These are phyloP conservation scores for Yponomeuta cagnagella DNA, from an alignment of 2,888 invertebrate genomes.

Conservation along the genomic window DNA sequence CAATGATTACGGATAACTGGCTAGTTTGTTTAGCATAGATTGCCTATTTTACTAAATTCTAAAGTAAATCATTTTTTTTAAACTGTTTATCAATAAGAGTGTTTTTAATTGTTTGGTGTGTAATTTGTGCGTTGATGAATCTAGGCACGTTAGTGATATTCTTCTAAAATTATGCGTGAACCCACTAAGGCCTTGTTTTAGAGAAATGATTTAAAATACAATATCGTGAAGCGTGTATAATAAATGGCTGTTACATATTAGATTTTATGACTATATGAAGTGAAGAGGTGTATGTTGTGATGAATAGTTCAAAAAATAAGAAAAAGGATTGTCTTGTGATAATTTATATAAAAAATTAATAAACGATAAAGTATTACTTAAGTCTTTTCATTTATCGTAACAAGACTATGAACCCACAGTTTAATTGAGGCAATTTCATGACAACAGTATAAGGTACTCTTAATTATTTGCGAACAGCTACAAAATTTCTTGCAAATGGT, in stretches of 20 bases:
- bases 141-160: background rate
- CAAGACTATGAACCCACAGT: background rate
- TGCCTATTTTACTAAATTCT: constrained; percentile 6
- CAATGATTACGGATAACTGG: background rate
- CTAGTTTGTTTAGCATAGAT: too few relatives aligned
- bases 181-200: constrained; percentile 64
- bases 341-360: constrained; percentile 73
- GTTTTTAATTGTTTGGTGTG: background rate
- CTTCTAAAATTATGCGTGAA: constrained; percentile 16
- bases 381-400: constrained; percentile 22
- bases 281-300: constrained; percentile 66
- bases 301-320: constrained; percentile 68
- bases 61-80: background rate
- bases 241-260: constrained; percentile 62
- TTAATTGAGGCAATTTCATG: too few relatives aligned
- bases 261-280: constrained; percentile 46
- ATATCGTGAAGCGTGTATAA: constrained; percentile 47
- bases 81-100: background rate
- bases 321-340: constrained; percentile 67
- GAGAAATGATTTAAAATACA: constrained; percentile 26
- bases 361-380: constrained; percentile 68
- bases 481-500: too few relatives aligned
- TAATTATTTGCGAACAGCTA: too few relatives aligned
- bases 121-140: background rate
- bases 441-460: too few relatives aligned